Evolutionary conservation across 2,113 vertebrate species (phyloP).

Genomic region (Lophotis ruficrista): DNA sequence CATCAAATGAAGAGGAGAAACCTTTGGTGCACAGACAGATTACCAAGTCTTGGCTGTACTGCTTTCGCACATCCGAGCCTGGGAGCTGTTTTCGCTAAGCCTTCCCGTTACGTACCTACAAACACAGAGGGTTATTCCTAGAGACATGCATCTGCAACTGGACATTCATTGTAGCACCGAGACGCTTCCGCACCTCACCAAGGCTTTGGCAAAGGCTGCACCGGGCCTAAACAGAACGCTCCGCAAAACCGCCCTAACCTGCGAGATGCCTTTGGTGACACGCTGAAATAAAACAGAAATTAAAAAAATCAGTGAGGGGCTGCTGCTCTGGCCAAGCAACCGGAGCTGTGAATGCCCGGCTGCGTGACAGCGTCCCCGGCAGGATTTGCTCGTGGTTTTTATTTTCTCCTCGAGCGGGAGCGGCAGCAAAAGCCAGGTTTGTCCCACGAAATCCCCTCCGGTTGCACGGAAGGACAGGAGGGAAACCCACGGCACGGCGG

Average conservation of each 20-base stretch:
- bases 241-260: neutral
- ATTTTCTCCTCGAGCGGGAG: neutral
- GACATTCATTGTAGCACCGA: constrained; percentile 37
- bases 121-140: neutral
- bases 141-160: neutral
- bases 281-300: neutral
- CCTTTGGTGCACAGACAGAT: constrained; percentile 52
- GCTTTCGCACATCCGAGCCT: neutral
- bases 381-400: neutral
- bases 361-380: no score
- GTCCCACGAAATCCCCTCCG: neutral
- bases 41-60: constrained; percentile 4
- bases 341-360: no score
- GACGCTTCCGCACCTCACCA: neutral
- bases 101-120: neutral
- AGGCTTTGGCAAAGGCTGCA: constrained; percentile 20
- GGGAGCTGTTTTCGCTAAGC: neutral
- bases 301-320: neutral
- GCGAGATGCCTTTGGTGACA: constrained; percentile 57
- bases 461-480: neutral
- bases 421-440: neutral
- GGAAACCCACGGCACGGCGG: neutral
- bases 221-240: neutral
- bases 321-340: neutral
- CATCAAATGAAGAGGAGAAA: neutral